Conservation (phyloP, 2,797 vertebrate species). For the Mionectes olivaceus region DNA sequence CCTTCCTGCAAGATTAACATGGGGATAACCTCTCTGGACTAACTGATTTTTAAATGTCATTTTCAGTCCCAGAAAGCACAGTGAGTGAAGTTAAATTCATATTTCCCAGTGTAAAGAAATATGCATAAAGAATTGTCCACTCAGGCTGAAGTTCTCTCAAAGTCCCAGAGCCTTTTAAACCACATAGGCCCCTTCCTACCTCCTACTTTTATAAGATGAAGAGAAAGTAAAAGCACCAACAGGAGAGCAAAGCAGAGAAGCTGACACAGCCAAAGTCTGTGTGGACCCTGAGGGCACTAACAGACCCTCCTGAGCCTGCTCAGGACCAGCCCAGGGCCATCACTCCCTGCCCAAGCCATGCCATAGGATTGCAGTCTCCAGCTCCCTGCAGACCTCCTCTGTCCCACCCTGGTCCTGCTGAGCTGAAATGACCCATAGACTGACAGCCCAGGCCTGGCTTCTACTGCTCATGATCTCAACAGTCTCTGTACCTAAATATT, state of each 20-base stretch:
- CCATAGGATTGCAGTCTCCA: not conserved
- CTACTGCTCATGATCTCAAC: not conserved
- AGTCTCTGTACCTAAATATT: not conserved
- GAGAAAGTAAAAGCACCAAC: not conserved
- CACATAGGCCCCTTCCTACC: rapidly evolving
- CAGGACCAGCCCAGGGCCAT: not conserved
- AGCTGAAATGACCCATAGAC: not conserved
- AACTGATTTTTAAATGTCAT: not conserved
- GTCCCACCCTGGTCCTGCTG: not conserved
- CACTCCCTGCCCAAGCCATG: not conserved
- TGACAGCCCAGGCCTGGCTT: not conserved
- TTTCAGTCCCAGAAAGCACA: not conserved
- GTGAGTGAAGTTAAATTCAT: not conserved
- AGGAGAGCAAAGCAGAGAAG: not conserved
- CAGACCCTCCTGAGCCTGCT: not conserved
- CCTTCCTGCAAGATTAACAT: not conserved
- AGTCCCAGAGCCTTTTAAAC: not conserved
- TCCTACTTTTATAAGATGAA: not conserved
- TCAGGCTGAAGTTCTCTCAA: rapidly evolving
- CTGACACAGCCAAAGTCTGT: not conserved
- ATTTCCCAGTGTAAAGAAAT: not conserved
- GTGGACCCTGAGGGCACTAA: not conserved
- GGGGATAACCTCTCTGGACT: not conserved
- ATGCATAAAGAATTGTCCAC: not conserved
- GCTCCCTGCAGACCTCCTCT: not conserved